Evolutionary conservation across 2,888 invertebrate species (phyloP).

Genomic region (Clistopyga incitator): DNA sequence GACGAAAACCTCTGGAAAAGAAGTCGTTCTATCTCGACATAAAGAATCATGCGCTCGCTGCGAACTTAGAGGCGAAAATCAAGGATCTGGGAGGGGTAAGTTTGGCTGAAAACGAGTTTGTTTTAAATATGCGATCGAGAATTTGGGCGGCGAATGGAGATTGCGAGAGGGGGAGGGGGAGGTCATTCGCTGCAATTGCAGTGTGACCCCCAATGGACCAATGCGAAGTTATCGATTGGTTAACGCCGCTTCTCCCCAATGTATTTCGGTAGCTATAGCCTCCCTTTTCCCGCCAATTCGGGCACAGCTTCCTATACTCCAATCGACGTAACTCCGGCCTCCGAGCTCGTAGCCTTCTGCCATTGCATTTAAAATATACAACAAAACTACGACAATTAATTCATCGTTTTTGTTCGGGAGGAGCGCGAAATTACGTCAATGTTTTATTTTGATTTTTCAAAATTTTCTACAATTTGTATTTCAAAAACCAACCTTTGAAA

Average conservation of each 20-base stretch:
- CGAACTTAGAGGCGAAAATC: slow-evolving; percentile 89
- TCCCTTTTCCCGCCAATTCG: slow-evolving; percentile 66
- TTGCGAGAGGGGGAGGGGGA: neutral
- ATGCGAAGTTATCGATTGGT: slow-evolving; percentile 66
- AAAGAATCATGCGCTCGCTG: slow-evolving; percentile 88
- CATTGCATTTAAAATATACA: neutral
- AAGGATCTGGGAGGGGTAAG: slow-evolving; percentile 91
- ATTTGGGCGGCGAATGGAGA: slow-evolving; percentile 1
- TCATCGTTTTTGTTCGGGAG: neutral
- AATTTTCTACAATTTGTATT: too few relatives aligned
- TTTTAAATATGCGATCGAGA: neutral
- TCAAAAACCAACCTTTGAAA: too few relatives aligned
- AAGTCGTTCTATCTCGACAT: slow-evolving; percentile 92
- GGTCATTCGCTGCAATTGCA: slow-evolving; percentile 37
- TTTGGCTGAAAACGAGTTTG: slow-evolving; percentile 66
- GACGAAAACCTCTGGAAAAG: slow-evolving; percentile 87
- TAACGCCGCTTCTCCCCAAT: slow-evolving; percentile 58
- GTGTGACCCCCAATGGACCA: slow-evolving; percentile 56
- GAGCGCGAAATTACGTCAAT: neutral
- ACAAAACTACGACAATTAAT: neutral
- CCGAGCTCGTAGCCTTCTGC: neutral
- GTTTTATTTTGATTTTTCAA: too few relatives aligned
- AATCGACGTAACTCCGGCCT: slow-evolving; percentile 9
- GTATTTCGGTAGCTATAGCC: slow-evolving; percentile 52
- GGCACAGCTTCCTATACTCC: slow-evolving; percentile 25